A percentile compares a stretch with the other conserved stretches of the same genome.
phyloP scores from a whole-genome alignment of 2,797 vertebrate genomes.

The Poeciliopsis infans region DNA sequence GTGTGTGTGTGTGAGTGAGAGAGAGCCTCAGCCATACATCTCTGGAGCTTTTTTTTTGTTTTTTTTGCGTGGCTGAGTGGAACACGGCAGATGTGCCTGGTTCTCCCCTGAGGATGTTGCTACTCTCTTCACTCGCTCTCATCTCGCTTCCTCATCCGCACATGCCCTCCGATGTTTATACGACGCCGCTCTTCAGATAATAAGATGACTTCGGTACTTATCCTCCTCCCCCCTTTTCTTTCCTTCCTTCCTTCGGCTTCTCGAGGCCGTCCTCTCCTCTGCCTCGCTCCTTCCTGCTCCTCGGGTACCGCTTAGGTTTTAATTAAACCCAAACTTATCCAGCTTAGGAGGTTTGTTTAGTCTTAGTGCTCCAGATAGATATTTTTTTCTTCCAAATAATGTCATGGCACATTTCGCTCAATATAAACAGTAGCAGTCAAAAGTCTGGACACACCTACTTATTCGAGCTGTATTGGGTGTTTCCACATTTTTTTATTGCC shows the following conservation, averaged over 20 bases:
- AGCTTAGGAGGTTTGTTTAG: slow-evolving; percentile 22
- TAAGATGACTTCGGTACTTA: slow-evolving; percentile 64
- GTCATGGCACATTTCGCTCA: background rate
- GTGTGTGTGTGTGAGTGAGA: background rate
- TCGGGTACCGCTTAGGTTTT: slow-evolving; percentile 18
- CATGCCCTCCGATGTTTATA: slow-evolving; percentile 70
- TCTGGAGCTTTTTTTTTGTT: slow-evolving; percentile 50
- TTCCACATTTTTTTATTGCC: background rate
- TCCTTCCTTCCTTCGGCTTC: slow-evolving; percentile 38
- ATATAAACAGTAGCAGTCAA: background rate
- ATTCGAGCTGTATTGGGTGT: slow-evolving; percentile 6
- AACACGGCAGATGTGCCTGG: slow-evolving; percentile 79
- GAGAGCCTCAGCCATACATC: slow-evolving; percentile 32
- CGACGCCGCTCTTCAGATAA: slow-evolving; percentile 71
- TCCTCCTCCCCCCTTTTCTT: slow-evolving; percentile 33
- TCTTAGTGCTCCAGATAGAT: background rate
- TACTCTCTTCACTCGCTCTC: slow-evolving; percentile 48
- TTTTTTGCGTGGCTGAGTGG: slow-evolving; percentile 65
- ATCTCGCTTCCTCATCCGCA: slow-evolving; percentile 58
- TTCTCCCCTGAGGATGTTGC: slow-evolving; percentile 66
- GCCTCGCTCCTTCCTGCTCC: slow-evolving; percentile 15
- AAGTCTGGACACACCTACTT: slow-evolving; percentile 1
- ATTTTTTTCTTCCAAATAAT: background rate
- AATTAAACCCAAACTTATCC: slow-evolving; percentile 11
- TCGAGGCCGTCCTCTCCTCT: slow-evolving; percentile 31